Conservation (phyloP, 2,888 invertebrate genomes). For the Calameuta idolon region DNA sequence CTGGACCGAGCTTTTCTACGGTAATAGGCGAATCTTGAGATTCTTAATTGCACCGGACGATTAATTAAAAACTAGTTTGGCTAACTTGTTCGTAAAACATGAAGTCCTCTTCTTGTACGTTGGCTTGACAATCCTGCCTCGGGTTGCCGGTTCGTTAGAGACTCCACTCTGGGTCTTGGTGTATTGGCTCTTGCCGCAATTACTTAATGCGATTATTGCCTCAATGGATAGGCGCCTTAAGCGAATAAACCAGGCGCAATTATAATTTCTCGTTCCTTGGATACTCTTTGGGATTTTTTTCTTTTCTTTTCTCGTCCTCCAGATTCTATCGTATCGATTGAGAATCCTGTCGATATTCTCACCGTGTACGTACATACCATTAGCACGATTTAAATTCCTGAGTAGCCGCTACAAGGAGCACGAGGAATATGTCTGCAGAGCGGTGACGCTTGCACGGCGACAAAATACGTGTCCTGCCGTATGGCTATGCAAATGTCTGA, state of each 20-base stretch:
- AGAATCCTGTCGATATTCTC: neutral
- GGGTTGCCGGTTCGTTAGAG: neutral
- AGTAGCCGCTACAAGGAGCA: neutral
- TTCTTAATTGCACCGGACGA: conserved; percentile 33
- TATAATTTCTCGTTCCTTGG: conserved; percentile 4
- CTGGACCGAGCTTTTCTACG: neutral
- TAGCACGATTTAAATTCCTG: neutral
- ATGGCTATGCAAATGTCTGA: neutral
- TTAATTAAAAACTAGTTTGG: conserved; percentile 42
- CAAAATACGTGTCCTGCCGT: neutral
- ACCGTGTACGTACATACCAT: neutral
- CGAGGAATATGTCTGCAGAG: neutral
- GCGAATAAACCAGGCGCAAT: neutral
- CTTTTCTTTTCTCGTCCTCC: conserved; percentile 13
- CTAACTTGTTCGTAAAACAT: neutral
- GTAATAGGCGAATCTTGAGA: conserved; percentile 10
- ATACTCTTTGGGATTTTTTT: conserved; percentile 13
- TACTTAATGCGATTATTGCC: neutral
- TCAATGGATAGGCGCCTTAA: neutral
- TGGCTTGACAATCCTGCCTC: neutral
- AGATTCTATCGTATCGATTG: neutral
- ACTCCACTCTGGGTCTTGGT: neutral
- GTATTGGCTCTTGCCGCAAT: neutral
- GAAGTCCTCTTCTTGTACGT: neutral
- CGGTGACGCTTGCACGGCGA: neutral